These are phyloP conservation scores for Sitophilus oryzae DNA, from an alignment of 1,140 invertebrate genomes.

Conservation along the genomic window DNA sequence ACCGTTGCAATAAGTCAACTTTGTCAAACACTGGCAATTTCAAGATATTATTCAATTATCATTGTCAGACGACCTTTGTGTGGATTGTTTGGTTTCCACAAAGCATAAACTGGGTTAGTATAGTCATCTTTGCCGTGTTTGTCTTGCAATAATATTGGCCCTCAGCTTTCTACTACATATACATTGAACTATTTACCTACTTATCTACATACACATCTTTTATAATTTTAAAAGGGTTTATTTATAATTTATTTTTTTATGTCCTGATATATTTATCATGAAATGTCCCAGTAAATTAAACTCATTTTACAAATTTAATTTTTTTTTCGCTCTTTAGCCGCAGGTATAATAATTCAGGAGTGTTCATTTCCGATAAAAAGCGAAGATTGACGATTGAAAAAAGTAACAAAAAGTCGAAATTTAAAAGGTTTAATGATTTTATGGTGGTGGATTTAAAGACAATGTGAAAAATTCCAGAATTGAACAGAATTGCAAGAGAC, in stretches of 20 bases:
- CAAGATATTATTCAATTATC: slow-evolving; percentile 17
- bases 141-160: neutral
- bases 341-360: too few relatives aligned
- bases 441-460: neutral
- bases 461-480: neutral
- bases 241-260: too few relatives aligned
- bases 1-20: slow-evolving; percentile 11
- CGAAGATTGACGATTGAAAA: too few relatives aligned
- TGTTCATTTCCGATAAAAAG: too few relatives aligned
- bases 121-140: neutral
- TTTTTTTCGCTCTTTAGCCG: too few relatives aligned
- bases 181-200: too few relatives aligned
- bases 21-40: slow-evolving; percentile 16
- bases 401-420: neutral
- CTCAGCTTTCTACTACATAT: neutral
- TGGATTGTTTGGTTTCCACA: slow-evolving; percentile 14
- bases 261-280: too few relatives aligned
- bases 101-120: slow-evolving; percentile 14
- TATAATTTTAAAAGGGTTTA: too few relatives aligned
- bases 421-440: neutral
- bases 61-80: slow-evolving; percentile 10
- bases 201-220: too few relatives aligned
- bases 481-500: neutral
- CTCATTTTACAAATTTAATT: too few relatives aligned
- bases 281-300: too few relatives aligned